Evolutionary conservation across 2,113 vertebrate species (phyloP), one percentile per base, ranked within the genome.

Genomic region (Pterocles gutturalis): DNA sequence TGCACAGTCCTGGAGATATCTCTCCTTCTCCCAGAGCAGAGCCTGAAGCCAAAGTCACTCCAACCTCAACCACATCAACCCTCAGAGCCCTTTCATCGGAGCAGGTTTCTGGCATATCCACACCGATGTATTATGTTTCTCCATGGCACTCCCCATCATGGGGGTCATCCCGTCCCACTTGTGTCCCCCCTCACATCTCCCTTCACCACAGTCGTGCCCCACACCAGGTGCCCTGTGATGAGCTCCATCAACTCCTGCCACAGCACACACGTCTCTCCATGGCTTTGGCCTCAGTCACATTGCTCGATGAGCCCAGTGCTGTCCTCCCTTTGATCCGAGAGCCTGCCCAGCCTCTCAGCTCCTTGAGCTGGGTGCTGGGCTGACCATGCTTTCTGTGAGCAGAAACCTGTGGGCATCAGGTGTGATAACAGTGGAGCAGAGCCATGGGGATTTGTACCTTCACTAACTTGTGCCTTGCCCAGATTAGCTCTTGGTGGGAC

Each of bases 91-190:
- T 65, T 55, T 60, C 24, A 11, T 26, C 34, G 5, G 4, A 67
- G 26, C 33, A 70, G 43, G 38, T 57, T 61, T 87, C 64, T 81
- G 72, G n/a, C 51, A 31, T 31, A 57, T 61, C 25, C 49, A 19
- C 20, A 22, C 5, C 9, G 19, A 41, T 3, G 9, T 25, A 21
- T 0, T 34, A 25, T 7, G n/a, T 70, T 89, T 66, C 64, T 81
- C 19, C 41, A 14, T 3, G 26, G 17, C 9, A 8, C 7, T 86
- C 33, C 20, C 49, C 43, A 54, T 54, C 24, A 33, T 0, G 0
- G 7, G 4, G 19, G 15, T 51, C 60, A 75, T 36, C n/a, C 31
- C 2, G 0, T 29, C 18, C 13, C n/a, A 15, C n/a, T 77, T 34
- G 6, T n/a, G 13, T 36, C 19, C 33, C 19, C 5, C 25, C 10